These are phyloP conservation scores for Phataginus tricuspis DNA, from an alignment of 2,797 vertebrate genomes.

Conservation along the genomic window DNA sequence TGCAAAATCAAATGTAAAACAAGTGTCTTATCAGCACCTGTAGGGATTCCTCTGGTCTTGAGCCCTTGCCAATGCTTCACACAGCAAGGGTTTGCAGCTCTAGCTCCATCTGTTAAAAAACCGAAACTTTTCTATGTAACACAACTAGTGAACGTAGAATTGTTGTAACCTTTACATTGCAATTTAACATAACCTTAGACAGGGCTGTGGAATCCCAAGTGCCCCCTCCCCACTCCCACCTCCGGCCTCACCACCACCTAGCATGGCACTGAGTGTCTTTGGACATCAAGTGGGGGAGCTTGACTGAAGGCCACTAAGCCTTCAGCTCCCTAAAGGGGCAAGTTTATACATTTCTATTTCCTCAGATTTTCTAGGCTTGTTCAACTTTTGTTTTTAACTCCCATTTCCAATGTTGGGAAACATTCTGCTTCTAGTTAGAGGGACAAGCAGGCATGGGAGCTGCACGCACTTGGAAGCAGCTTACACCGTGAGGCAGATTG, in stretches of 20 bases:
- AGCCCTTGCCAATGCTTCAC: not conserved
- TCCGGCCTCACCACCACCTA: not conserved
- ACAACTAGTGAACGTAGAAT: not conserved
- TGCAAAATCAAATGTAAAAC: not conserved
- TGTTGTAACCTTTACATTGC: not conserved
- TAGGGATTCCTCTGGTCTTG: not conserved
- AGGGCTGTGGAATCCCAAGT: not conserved
- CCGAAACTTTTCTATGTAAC: not conserved
- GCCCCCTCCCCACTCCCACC: rapidly evolving
- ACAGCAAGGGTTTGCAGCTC: not conserved
- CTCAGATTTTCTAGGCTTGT: not conserved
- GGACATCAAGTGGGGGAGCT: not conserved
- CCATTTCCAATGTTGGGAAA: not conserved
- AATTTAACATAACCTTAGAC: not conserved
- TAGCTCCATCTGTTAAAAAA: not conserved
- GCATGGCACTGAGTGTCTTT: not conserved
- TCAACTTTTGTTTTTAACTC: not conserved
- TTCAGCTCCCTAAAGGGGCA: not conserved
- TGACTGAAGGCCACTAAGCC: not conserved
- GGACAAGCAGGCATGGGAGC: rapidly evolving
- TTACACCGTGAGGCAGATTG: not conserved
- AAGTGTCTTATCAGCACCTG: not conserved
- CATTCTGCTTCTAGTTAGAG: not conserved
- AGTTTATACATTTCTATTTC: not conserved
- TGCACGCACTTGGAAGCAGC: not conserved